Conservation (phyloP, 1,140 invertebrate species). For the Ceratitis capitata region DNA sequence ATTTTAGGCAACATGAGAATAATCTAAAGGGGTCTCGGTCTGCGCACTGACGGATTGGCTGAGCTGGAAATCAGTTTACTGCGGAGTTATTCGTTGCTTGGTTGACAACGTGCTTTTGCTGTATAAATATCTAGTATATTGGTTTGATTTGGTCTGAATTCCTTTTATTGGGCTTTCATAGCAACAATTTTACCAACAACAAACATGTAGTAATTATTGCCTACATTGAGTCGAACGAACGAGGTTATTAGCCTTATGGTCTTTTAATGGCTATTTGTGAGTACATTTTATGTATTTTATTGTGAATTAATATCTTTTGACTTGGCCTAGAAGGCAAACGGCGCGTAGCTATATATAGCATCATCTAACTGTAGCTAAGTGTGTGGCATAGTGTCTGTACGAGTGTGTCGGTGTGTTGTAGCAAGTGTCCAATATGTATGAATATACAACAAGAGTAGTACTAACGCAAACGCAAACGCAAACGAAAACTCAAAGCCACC, state of each 20-base stretch:
- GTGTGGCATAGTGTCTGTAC: too few relatives aligned
- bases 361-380: neutral
- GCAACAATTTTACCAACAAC: neutral
- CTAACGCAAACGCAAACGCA: neutral
- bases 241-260: slow-evolving; percentile 2
- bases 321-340: slow-evolving; percentile 4
- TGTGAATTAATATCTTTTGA: neutral
- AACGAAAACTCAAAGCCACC: neutral
- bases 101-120: neutral
- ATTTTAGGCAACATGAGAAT: neutral
- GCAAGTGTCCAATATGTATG: too few relatives aligned
- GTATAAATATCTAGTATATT: neutral
- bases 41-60: neutral
- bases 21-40: neutral
- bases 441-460: neutral
- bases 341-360: neutral
- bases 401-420: too few relatives aligned
- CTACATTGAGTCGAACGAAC: neutral
- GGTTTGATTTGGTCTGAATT: neutral
- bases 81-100: neutral
- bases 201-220: neutral
- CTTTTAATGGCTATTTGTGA: neutral
- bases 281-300: neutral
- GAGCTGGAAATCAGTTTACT: neutral
- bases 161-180: neutral